These are phyloP conservation scores for Heliconius charithonia DNA, from an alignment of 2,888 invertebrate genomes.

Conservation along the genomic window DNA sequence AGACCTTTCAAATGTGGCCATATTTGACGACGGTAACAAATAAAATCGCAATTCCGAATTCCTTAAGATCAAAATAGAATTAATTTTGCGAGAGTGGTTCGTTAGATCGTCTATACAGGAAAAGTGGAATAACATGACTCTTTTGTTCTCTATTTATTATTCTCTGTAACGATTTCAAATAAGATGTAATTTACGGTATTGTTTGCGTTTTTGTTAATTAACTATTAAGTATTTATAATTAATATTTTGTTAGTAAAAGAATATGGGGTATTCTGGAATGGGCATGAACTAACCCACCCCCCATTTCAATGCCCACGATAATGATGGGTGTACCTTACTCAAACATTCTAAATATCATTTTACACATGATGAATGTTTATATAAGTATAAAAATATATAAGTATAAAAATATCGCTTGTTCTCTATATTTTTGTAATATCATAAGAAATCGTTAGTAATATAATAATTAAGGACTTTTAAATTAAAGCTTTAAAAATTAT, in stretches of 20 bases:
- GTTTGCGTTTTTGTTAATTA: neutral
- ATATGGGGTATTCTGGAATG: no score
- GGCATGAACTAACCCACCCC: no score
- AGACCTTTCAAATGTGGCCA: neutral
- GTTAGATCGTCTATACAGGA: conserved; percentile 6
- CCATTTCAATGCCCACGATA: no score
- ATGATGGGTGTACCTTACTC: neutral
- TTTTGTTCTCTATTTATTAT: conserved; percentile 21
- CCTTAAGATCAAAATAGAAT: conserved; percentile 3
- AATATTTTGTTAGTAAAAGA: no score
- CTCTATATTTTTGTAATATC: conserved; percentile 23
- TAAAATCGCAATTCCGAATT: conserved; percentile 9
- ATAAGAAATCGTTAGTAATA: neutral
- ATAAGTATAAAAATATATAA: neutral
- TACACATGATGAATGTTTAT: neutral
- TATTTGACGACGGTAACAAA: neutral
- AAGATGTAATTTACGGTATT: neutral
- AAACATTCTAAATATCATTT: neutral
- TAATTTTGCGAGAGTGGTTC: conserved; percentile 16
- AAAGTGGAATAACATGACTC: neutral
- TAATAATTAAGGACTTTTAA: conserved; percentile 5
- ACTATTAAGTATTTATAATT: no score
- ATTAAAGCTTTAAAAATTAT: conserved; percentile 26
- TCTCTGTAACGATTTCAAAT: conserved; percentile 14
- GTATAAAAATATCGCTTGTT: conserved; percentile 18